Base-by-base conservation (phyloP, 2,888 invertebrate genomes). In the Campoplex nolae region DNA sequence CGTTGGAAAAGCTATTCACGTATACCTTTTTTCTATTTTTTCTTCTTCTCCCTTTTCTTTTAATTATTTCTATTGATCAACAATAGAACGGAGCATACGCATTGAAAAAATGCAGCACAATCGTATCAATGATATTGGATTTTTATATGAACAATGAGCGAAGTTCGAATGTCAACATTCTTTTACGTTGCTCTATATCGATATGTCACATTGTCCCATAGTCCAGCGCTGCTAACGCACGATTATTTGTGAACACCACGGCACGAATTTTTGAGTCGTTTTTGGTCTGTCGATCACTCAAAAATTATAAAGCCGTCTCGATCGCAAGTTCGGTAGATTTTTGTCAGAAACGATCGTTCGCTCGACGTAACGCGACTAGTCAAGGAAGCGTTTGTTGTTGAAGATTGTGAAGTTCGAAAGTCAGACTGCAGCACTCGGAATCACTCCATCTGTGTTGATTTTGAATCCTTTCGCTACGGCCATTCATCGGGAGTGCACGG, bases 391-490 rank as follows among this genome's bases (percentile, higher is more conserved):
- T 84, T 62, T 90, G 89, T 18, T 88, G 89, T 70, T 92, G 92
- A n/a, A 94, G 88, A 88, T 91, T 92, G 56, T 94, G 93, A 70
- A 94, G 86, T 84, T 94, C 94, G 79, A 93, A 93, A 9, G 93
- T 91, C 32, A 94, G 90, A 45, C 93, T 93, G 86, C 93, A 94
- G 85, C 92, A 93, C 83, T 94, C 94, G 13, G 93, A 93, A 70
- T 94, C 93, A 82, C 93, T 94, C 94, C 94, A 94, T 58, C 92
- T 92, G 84, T 94, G 92, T 23, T 93, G 92, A 3, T 92, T 92
- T 6, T 88, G 89, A 32, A 92, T 88, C 42, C 74, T 90, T 13
- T 92, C 90, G 16, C 56, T 67, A 68, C 83, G 82, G 9, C 75
- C 87, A 58, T 51, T 75, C 38, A 38, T 70, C 23, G 84, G 77